Evolutionary conservation across 2,797 vertebrate genomes (phyloP), one percentile per base, ranked within the genome.

Genomic region (Parambassis ranga): DNA sequence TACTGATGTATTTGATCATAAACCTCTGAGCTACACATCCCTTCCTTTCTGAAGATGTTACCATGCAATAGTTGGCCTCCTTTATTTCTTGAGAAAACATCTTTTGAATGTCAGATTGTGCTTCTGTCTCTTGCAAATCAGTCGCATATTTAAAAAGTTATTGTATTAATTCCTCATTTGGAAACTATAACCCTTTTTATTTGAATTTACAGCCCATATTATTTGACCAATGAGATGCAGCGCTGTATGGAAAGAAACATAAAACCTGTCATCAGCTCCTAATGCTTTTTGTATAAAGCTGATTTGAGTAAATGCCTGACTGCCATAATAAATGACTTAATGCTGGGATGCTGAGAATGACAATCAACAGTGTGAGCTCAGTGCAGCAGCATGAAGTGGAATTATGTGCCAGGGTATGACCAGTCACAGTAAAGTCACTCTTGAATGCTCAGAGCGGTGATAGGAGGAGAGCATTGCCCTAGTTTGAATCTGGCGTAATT

Each of bases 401-500:
- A 60, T 75, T 57, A 66, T 52, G 56, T 63, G 70, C 38, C 67
- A 10, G 67, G 58, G 68, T 68, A 43, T 80, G 81, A 82, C 71
- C 71, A 70, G 68, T 79, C 53, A 11, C 63, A 72, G 57, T 61
- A 60, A 78, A 79, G 71, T 81, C 78, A 62, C 66, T 75, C 63
- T 49, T 61, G 70, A 68, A 73, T 47, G 65, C 37, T 79, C 46
- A 13, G 64, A 57, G 47, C 69, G 50, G 59, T 64, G 82, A 85
- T 83, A 78, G 79, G 77, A 84, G 65, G 63, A 72, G 60, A 83
- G 55, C 51, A 2, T 16, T 87, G 89, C 26, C 86, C 84, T 89
- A 89, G 62, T 86, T 89, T 80, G 63, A 84, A 74, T 79, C 76
- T 75, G 62, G 30, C 55, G 75, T 88, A 89, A 86, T 87, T 86